Conservation (phyloP, 2,797 vertebrate species). For the Lepidocolaptes lacrymiger region DNA sequence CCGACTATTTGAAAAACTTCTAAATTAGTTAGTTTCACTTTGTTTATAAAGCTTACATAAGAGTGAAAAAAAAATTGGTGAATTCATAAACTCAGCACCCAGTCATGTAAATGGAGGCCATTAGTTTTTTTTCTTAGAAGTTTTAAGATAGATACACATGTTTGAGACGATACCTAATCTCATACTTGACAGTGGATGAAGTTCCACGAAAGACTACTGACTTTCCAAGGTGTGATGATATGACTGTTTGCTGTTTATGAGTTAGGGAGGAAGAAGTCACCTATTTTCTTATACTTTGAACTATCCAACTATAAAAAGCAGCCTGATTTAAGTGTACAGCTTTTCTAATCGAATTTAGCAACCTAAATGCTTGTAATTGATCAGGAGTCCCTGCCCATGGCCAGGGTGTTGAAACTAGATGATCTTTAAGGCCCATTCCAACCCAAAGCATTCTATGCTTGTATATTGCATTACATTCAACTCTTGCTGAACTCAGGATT, state of each 20-base stretch:
- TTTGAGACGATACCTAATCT: background rate
- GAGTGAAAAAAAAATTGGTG: background rate
- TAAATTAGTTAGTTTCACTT: background rate
- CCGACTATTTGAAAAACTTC: background rate
- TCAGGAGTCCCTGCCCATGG: too few relatives aligned
- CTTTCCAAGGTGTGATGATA: background rate
- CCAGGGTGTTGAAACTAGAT: background rate
- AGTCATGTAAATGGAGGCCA: background rate
- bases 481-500: background rate
- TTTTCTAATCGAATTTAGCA: background rate
- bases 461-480: background rate
- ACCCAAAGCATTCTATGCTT: background rate
- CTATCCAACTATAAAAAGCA: background rate
- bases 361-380: background rate
- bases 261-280: background rate
- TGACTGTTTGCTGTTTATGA: background rate
- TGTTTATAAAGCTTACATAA: background rate
- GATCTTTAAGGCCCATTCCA: background rate
- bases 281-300: background rate
- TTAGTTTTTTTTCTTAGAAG: background rate
- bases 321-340: background rate
- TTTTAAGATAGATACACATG: background rate
- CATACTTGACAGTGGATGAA: background rate
- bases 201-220: background rate
- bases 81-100: background rate